Evolutionary conservation across 2,113 vertebrate species (phyloP), one percentile per base, ranked within the genome.

Genomic region (Amazona vittata): DNA sequence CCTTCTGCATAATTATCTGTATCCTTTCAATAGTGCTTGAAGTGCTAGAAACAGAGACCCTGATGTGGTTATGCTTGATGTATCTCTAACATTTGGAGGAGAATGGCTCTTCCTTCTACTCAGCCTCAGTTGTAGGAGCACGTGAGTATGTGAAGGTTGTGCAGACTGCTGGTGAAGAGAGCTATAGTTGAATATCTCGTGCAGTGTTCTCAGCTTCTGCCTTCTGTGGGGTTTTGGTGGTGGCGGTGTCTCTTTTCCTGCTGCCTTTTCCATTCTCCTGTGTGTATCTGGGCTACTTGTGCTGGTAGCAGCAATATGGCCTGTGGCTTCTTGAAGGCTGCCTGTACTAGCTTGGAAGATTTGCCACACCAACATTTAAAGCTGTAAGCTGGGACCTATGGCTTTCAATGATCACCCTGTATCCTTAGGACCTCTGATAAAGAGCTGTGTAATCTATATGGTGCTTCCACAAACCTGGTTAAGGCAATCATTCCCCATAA

Each of bases 371-470:
- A n/a, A 44, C 35, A 18, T 91, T 84, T 69, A 63, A 65, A 86
- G 37, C 31, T 12, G 1, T 12, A 18, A 28, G 16, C 12, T 46
- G 39, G n/a, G 29, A 95, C 20, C n/a, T 65, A 6, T 15, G 53
- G 49, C 75, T 91, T 86, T 83, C 60, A 95, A 62, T 78, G 71
- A 89, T 97, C 73, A 65, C 67, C 41, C 29, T 89, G 21, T 91
- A n/a, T 91, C 62, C 31, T 83, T 82, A 86, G 81, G 46, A 73
- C 57, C 25, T 50, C 60, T 92, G 37, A 15, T 91, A 70, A 97
- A 91, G 74, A 93, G 79, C 85, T 67, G 1, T 37, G 59, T 94
- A 67, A 91, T 89, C 65, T 76, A 10, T 37, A 24, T 8, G 19
- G 24, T 78, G 43, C 65, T 96, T 95, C 86, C 68, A 28, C 69